Conservation (phyloP, 2,797 vertebrate species). For the Ctenochaetus hawaiiensis region DNA sequence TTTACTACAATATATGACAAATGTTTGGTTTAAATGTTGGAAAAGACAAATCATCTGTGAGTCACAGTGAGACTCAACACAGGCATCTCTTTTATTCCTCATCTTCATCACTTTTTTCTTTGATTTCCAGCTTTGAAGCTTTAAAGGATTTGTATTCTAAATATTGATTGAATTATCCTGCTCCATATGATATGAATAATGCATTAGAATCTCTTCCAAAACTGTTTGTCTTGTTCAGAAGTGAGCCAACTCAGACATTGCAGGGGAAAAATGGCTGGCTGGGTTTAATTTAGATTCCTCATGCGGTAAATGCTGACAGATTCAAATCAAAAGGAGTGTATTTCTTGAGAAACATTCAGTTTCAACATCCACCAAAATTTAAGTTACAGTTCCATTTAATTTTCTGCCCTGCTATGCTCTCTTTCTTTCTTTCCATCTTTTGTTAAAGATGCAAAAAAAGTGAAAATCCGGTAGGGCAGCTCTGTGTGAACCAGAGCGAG, state of each 20-base stretch:
- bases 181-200: conserved; percentile 32
- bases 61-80: not conserved
- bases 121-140: conserved; percentile 10
- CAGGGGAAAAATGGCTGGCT: not conserved
- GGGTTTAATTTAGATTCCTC: not conserved
- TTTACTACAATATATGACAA: not conserved
- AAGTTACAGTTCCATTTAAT: not conserved
- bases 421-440: conserved; percentile 21
- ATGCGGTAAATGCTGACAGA: not conserved
- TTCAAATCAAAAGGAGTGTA: not conserved
- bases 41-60: not conserved
- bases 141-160: conserved; percentile 13
- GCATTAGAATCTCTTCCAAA: conserved; percentile 18
- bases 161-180: not conserved
- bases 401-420: conserved; percentile 21
- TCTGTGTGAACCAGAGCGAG: conserved; percentile 69
- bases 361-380: not conserved
- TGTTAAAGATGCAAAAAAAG: conserved; percentile 84
- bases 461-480: conserved; percentile 80
- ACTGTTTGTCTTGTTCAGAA: not conserved
- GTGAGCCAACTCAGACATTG: conserved; percentile 7
- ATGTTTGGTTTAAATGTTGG: not conserved
- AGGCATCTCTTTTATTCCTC: not conserved
- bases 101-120: conserved; percentile 22
- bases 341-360: not conserved